Evolutionary conservation across 2,113 vertebrate species (phyloP), one percentile per base, ranked within the genome.

Genomic region (Pachycephala philippinensis): DNA sequence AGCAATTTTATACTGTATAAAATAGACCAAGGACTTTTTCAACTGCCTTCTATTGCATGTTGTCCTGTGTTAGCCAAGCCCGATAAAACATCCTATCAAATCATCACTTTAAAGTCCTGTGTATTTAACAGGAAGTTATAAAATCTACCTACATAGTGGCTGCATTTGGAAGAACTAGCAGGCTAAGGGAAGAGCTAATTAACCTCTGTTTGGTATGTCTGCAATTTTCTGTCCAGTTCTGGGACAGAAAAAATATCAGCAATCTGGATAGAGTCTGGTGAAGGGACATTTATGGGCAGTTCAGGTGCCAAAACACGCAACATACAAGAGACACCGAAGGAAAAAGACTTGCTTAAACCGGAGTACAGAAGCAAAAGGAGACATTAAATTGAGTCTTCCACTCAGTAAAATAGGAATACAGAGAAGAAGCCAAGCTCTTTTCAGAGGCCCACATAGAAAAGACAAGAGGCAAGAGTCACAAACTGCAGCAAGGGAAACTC

Each of bases 251-350:
- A 80, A 54, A 19, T 44, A 44, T 21, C 40, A 59, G 12, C 9
- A 35, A 39, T n/a, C 31, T 26, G n/a, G 47, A 50, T 7, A 70
- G 40, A 68, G 13, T 31, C n/a, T 77, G 72, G 15, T 37, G 40
- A 72, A 81, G 16, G 6, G 22, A 68, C 6, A 4, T 24, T 82
- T 70, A 35, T 0, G 2, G 47, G 63, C 1, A 1, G 8, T 59
- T 74, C 4, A 3, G 5, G 7, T 47, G 11, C 19, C 12, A 64
- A 57, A 89, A 44, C 11, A 63, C 9, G 21, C 8, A 63, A 53
- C 5, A 7, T 11, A 39, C 4, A 40, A 66, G 52, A 52, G 44
- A 86, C 16, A 45, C 10, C 53, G 54, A 81, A 94, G 24, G 31
- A 69, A 45, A 0, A 1, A 12, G 6, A 2, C 39, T 86, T 83